A percentile compares a stretch with the other conserved stretches of the same genome.
These are phyloP conservation scores for Aricia agestis DNA, from an alignment of 1,140 invertebrate genomes.

Conservation along the genomic window DNA sequence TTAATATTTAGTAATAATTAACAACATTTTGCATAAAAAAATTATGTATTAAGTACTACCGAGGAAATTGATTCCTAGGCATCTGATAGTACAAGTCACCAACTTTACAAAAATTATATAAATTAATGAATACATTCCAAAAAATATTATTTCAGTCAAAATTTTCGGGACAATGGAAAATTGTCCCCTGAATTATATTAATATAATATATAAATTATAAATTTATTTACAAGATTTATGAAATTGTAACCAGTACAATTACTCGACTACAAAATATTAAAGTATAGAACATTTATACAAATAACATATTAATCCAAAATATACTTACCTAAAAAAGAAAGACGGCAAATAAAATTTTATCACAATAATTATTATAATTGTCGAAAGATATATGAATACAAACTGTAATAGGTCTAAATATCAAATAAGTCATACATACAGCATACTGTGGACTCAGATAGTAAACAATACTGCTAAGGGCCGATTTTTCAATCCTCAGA, in stretches of 20 bases:
- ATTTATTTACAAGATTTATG: constrained; percentile 23
- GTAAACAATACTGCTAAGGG: no score
- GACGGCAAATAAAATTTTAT: background rate
- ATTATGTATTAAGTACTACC: no score
- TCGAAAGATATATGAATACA: background rate
- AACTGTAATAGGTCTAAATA: background rate
- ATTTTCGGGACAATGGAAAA: background rate
- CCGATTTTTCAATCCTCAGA: no score
- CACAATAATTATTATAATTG: background rate
- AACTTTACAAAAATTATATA: no score
- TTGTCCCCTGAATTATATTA: background rate
- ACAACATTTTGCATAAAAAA: no score
- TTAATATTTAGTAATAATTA: no score
- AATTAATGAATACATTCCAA: no score
- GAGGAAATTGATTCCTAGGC: no score
- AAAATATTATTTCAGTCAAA: no score
- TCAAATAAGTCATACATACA: background rate
- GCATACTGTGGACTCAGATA: no score
- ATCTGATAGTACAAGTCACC: no score
- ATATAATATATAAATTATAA: constrained; percentile 2
- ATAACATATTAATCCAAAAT: constrained; percentile 24
- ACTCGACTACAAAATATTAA: background rate
- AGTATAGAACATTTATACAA: constrained; percentile 16
- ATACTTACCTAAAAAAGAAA: constrained; percentile 25
- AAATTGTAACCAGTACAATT: constrained; percentile 30